Evolutionary conservation across 2,888 invertebrate genomes (phyloP).

Genomic region (Scotopteryx bipunctaria): DNA sequence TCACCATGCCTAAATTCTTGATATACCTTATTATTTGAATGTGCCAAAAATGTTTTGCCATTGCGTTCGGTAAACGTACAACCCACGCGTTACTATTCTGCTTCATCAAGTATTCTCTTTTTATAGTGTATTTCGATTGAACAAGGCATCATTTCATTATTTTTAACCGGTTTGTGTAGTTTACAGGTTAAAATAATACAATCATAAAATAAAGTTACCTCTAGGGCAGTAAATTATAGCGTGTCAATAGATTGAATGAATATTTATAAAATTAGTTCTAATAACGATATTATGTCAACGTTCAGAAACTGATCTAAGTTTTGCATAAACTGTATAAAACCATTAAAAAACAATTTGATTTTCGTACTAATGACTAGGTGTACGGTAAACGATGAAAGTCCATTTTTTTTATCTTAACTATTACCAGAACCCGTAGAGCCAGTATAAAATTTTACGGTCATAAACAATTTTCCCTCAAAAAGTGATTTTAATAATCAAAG

Average conservation of each 20-base stretch:
- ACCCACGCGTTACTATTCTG: slow-evolving; percentile 3
- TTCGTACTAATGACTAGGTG: no score
- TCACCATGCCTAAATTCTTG: background rate
- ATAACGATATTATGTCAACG: slow-evolving; percentile 13
- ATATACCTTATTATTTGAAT: background rate
- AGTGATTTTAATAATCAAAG: no score
- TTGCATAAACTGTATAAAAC: background rate
- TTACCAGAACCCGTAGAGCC: no score
- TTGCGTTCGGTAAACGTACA: slow-evolving; percentile 2
- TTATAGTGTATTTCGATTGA: slow-evolving; percentile 2
- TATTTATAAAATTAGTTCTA: slow-evolving; percentile 12
- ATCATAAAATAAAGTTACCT: background rate
- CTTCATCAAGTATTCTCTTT: slow-evolving; percentile 14
- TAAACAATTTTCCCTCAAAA: no score
- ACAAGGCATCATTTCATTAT: background rate
- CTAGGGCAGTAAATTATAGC: slow-evolving; percentile 8
- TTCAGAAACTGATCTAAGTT: background rate
- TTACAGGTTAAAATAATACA: background rate
- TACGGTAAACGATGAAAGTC: no score
- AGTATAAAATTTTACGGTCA: no score
- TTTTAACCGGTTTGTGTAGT: slow-evolving; percentile 2
- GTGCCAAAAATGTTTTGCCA: background rate
- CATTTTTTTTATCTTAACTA: no score
- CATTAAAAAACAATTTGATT: no score
- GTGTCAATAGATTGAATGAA: slow-evolving; percentile 14